These are phyloP conservation scores for Myotis lucifugus DNA, from an alignment of 2,113 vertebrate species.

Conservation along the genomic window DNA sequence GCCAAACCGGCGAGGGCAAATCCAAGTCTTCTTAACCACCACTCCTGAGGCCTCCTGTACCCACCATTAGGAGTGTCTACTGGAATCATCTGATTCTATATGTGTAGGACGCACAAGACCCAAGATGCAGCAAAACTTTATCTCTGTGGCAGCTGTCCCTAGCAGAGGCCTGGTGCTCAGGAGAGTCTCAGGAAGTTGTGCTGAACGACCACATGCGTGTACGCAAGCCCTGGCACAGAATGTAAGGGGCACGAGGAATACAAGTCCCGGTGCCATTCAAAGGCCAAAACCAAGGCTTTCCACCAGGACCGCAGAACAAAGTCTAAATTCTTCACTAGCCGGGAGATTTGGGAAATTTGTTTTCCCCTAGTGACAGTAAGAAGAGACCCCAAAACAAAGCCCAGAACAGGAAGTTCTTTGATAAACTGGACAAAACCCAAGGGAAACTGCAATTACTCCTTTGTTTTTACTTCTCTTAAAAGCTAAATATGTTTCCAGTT, in stretches of 20 bases:
- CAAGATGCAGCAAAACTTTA: background rate
- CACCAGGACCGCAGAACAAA: background rate
- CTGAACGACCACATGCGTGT: fast-evolving
- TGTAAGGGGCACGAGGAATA: background rate
- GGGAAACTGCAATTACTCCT: background rate
- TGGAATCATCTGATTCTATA: background rate
- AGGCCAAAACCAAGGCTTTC: background rate
- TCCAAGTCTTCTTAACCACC: background rate
- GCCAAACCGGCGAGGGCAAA: background rate
- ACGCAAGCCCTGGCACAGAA: background rate
- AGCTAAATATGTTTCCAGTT: background rate
- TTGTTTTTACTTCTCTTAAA: conserved; percentile 32
- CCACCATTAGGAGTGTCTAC: background rate
- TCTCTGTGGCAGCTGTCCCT: background rate
- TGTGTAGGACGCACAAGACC: background rate
- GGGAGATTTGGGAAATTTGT: background rate
- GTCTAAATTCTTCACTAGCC: background rate
- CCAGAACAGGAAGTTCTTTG: background rate
- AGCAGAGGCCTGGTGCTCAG: background rate
- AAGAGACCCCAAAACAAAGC: background rate
- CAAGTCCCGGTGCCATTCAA: background rate
- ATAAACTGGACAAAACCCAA: background rate
- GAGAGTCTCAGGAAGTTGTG: background rate
- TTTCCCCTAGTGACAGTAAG: background rate
- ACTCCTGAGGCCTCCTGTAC: background rate